phyloP scores from a whole-genome alignment of 2,888 invertebrate genomes.

The Acanthopleura granulata region DNA sequence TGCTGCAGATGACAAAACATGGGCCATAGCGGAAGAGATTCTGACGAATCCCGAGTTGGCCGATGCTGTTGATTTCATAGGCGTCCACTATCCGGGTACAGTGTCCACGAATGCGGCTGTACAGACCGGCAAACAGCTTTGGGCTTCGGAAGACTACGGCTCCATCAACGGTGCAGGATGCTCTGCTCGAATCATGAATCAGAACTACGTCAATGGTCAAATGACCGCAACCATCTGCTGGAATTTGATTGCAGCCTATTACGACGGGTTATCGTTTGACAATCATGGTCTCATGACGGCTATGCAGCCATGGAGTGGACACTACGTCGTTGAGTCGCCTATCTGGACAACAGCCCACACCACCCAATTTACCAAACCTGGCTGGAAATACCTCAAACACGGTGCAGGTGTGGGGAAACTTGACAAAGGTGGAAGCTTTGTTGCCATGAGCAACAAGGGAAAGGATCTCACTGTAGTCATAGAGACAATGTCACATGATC shows the following conservation, averaged over 20 bases:
- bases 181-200: slow-evolving; percentile 69
- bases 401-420: slow-evolving; percentile 62
- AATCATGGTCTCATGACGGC: slow-evolving; percentile 53
- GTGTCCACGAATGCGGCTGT: slow-evolving; percentile 41
- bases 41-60: slow-evolving; percentile 36
- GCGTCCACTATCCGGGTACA: slow-evolving; percentile 65
- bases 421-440: slow-evolving; percentile 65
- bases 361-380: slow-evolving; percentile 57
- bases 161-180: slow-evolving; percentile 67
- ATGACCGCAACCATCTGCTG: slow-evolving; percentile 66
- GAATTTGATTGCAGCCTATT: slow-evolving; percentile 57
- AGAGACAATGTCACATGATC: slow-evolving; percentile 68
- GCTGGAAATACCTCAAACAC: slow-evolving; percentile 56
- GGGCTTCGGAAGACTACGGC: slow-evolving; percentile 70
- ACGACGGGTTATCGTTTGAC: slow-evolving; percentile 42
- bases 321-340: slow-evolving; percentile 48
- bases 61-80: slow-evolving; percentile 50
- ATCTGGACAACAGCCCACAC: slow-evolving; percentile 61
- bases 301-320: slow-evolving; percentile 53
- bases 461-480: slow-evolving; percentile 67
- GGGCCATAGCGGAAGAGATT: slow-evolving; percentile 40
- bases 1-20: slow-evolving; percentile 48
- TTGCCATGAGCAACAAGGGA: slow-evolving; percentile 57
- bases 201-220: slow-evolving; percentile 69
- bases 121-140: slow-evolving; percentile 61